Base-by-base conservation (phyloP, 2,888 invertebrate species). In the Pycnomerus fuliginosus region DNA sequence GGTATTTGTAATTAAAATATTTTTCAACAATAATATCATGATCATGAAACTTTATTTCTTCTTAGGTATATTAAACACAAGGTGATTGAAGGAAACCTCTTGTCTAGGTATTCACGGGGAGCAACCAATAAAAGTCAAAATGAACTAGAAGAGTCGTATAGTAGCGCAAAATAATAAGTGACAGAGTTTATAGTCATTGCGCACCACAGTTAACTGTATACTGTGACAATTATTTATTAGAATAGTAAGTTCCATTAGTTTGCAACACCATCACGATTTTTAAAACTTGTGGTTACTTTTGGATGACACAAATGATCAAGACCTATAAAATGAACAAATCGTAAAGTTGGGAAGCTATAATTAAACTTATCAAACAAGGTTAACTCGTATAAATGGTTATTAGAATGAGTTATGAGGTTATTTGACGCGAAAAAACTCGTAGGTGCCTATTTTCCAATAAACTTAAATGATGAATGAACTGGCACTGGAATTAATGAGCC, bases 331-430 rank as follows among this genome's bases (percentile, higher is more conserved):
- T 8, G 11, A 8, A 8, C 4, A 27, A 8, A 5, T 10, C 7
- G 11, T 8, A 10, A 10, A 27, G 11, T 5, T 27, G 28, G 30
- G 38, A 38, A 38, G 38, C 30, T 38, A 30, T 38, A 38, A 39
- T 39, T 39, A 39, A 11, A n/a, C 2, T 33, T 41, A 33, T 11
- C 16, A 12, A 20, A 27, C 27, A 17, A n/a, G 23, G 12, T 13
- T 28, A 20, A 28, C 27, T 17, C 25, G 10, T 25, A 38, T 34
- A 29, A 39, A 30, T 35, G 34, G 22, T 41, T 41, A 46, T 41
- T 41, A 39, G 28, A 32, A 41, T 41, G 46, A 46, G 20, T 37
- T 46, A 46, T 46, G 41, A 33, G 25, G 7, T 23, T 30, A 30
- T 23, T 44, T 33, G 28, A 24, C 15, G 12, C 8, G 24, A 34